Conservation (phyloP, 2,113 vertebrate genomes). For the Pipa parva region DNA sequence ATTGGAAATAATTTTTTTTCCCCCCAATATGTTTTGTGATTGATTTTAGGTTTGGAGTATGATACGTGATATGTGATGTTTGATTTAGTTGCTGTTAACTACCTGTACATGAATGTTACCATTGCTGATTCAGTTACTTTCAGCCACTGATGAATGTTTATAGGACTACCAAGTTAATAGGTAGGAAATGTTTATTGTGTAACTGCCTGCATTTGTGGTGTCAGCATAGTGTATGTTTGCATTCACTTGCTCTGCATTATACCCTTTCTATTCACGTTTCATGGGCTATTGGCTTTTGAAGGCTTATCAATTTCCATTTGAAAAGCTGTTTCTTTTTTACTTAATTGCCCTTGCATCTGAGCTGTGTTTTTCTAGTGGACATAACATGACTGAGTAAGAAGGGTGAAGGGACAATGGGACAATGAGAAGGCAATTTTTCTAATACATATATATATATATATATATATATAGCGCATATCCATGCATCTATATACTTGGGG, state of each 20-base stretch:
- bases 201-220: conserved; percentile 14
- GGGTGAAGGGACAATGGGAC: background rate
- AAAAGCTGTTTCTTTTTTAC: conserved; percentile 39
- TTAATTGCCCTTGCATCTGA: conserved; percentile 38
- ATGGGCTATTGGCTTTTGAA: conserved; percentile 39
- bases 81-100: background rate
- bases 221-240: conserved; percentile 12
- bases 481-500: background rate
- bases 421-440: background rate
- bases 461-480: conserved; percentile 7
- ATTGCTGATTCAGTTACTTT: conserved; percentile 1
- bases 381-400: background rate
- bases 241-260: conserved; percentile 30
- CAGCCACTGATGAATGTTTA: conserved; percentile 7
- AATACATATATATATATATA: too few relatives aligned
- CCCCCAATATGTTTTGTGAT: too few relatives aligned
- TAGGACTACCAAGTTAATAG: conserved; percentile 25
- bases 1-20: too few relatives aligned
- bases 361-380: conserved; percentile 26
- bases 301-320: conserved; percentile 44
- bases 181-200: conserved; percentile 21
- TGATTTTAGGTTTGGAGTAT: too few relatives aligned
- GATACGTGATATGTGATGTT: background rate
- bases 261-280: conserved; percentile 33
- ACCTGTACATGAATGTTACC: background rate